A percentile compares a stretch with the other conserved stretches of the same genome.
Conservation (phyloP, 2,888 invertebrate species). For the Podabrus alpinus region DNA sequence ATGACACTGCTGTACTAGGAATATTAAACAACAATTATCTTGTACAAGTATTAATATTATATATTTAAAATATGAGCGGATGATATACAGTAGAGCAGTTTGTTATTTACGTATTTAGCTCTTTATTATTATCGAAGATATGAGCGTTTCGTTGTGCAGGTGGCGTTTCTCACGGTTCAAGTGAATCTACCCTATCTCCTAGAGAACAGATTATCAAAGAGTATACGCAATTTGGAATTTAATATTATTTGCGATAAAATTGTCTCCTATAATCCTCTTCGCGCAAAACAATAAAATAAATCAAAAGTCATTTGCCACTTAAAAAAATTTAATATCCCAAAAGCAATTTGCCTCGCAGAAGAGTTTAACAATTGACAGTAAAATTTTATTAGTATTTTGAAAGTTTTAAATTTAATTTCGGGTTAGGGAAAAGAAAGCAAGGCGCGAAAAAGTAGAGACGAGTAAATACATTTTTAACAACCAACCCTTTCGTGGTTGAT, state of each 20-base stretch:
- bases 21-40: conserved; percentile 48
- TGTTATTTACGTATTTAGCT: conserved; percentile 19
- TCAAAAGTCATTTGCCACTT: background rate
- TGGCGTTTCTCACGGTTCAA: conserved; percentile 45
- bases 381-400: background rate
- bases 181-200: conserved; percentile 36
- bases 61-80: conserved; percentile 46
- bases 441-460: conserved; percentile 26
- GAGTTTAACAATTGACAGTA: background rate
- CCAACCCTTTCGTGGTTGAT: conserved; percentile 44
- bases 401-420: background rate
- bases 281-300: background rate
- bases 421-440: conserved; percentile 9
- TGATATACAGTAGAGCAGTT: conserved; percentile 40
- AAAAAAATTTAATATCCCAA: background rate
- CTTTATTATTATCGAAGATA: conserved; percentile 32
- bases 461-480: conserved; percentile 27
- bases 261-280: background rate
- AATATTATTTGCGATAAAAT: conserved; percentile 16
- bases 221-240: conserved; percentile 22
- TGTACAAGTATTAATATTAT: conserved; percentile 48
- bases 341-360: background rate
- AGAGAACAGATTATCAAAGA: conserved; percentile 26
- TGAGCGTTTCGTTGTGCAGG: conserved; percentile 40
- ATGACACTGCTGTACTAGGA: conserved; percentile 34